phyloP scores from a whole-genome alignment of 2,113 vertebrate species.

The Sturnira hondurensis region DNA sequence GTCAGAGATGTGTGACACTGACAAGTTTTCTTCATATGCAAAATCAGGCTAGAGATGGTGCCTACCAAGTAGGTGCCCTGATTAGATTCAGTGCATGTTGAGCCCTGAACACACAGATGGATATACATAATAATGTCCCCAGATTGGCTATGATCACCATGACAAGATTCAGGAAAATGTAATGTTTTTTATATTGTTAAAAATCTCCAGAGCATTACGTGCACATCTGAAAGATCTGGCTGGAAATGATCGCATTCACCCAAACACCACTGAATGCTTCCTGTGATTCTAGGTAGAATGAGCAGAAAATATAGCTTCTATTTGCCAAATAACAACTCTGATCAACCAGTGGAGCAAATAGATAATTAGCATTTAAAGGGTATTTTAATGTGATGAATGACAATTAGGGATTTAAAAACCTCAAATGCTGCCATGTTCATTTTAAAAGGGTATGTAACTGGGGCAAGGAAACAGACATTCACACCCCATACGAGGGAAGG shows the following conservation, averaged over 20 bases:
- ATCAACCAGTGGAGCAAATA: not conserved
- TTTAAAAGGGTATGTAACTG: not conserved
- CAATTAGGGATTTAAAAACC: not conserved
- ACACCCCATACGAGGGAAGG: not conserved
- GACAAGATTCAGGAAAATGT: not conserved
- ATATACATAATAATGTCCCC: not conserved
- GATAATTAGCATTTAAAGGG: not conserved
- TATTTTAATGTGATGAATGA: not conserved
- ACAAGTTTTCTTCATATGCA: not conserved
- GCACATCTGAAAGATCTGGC: not conserved
- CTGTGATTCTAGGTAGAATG: not conserved
- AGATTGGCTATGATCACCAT: not conserved
- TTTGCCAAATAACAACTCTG: not conserved
- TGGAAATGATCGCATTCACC: not conserved
- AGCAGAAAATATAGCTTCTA: not conserved
- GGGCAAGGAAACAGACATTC: not conserved
- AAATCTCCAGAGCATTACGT: not conserved
- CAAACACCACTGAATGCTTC: not conserved
- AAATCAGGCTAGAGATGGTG: not conserved
- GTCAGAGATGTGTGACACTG: rapidly evolving
- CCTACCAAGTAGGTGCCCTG: not conserved
- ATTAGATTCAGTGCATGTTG: not conserved
- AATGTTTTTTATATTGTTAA: not conserved
- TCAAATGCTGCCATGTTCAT: not conserved
- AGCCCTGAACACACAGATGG: not conserved